Conservation (phyloP, 1,140 invertebrate genomes). For the Drosophila paulistorum region DNA sequence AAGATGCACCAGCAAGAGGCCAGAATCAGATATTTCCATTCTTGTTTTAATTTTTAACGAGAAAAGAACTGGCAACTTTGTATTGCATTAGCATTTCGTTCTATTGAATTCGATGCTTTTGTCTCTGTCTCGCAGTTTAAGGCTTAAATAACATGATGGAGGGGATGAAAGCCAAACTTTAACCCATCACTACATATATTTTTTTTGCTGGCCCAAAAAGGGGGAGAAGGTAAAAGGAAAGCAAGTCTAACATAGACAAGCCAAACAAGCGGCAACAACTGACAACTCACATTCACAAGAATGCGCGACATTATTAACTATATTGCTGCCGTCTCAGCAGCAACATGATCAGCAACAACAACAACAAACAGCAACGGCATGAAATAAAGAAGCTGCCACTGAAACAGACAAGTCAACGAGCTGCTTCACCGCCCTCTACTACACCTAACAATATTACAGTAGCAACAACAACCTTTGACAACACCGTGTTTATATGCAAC, state of each 20-base stretch:
- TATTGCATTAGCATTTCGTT: no score
- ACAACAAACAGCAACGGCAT: background rate
- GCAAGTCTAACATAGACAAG: slow-evolving; percentile 31
- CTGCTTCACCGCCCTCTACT: slow-evolving; percentile 23
- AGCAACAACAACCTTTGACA: slow-evolving; percentile 56
- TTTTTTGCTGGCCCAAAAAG: slow-evolving; percentile 4
- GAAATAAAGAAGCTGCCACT: slow-evolving; percentile 39
- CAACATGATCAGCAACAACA: slow-evolving; percentile 11
- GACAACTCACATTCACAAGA: slow-evolving; percentile 30
- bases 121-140: background rate
- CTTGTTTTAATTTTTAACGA: no score
- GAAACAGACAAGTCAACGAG: slow-evolving; percentile 66
- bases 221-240: background rate
- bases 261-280: slow-evolving; percentile 13
- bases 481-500: slow-evolving; percentile 73
- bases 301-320: slow-evolving; percentile 71
- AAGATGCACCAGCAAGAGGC: no score
- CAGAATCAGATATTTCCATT: no score
- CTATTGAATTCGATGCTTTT: no score
- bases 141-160: background rate
- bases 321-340: slow-evolving; percentile 38
- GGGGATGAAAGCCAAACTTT: background rate
- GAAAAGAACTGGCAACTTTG: no score
- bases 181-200: background rate
- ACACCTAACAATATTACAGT: slow-evolving; percentile 37